phyloP scores from a whole-genome alignment of 2,113 vertebrate species.

The Merops nubicus region DNA sequence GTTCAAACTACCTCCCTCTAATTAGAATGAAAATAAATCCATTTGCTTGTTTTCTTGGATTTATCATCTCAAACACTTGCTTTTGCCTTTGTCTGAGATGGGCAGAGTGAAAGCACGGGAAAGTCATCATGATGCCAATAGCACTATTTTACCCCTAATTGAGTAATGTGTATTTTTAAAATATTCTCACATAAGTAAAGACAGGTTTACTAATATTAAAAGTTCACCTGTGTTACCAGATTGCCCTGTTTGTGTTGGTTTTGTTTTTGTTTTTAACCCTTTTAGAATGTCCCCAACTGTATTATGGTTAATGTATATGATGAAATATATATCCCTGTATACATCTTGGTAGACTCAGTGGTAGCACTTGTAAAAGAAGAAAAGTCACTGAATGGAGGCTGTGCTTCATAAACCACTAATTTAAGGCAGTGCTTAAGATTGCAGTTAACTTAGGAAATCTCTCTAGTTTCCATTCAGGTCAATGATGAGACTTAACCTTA shows the following conservation, averaged over 20 bases:
- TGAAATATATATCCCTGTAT: background rate
- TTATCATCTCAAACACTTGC: background rate
- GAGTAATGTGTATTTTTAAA: background rate
- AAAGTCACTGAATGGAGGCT: background rate
- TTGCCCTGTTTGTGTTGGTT: background rate
- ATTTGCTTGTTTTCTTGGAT: background rate
- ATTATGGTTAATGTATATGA: background rate
- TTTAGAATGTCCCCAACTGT: background rate
- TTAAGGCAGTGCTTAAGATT: background rate
- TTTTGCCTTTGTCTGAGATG: background rate
- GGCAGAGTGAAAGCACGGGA: background rate
- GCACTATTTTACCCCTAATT: background rate
- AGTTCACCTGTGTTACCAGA: background rate
- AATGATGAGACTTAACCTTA: background rate
- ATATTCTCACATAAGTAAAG: background rate
- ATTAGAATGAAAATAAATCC: background rate
- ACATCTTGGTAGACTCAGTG: background rate
- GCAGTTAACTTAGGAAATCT: background rate
- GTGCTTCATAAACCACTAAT: background rate
- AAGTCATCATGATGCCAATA: background rate
- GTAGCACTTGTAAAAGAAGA: background rate
- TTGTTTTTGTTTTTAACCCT: background rate
- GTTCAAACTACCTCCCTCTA: rapidly evolving
- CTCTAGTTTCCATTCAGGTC: background rate
- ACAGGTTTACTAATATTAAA: background rate